Conservation (phyloP, 2,888 invertebrate genomes). For the Chromoteleia sp. region DNA sequence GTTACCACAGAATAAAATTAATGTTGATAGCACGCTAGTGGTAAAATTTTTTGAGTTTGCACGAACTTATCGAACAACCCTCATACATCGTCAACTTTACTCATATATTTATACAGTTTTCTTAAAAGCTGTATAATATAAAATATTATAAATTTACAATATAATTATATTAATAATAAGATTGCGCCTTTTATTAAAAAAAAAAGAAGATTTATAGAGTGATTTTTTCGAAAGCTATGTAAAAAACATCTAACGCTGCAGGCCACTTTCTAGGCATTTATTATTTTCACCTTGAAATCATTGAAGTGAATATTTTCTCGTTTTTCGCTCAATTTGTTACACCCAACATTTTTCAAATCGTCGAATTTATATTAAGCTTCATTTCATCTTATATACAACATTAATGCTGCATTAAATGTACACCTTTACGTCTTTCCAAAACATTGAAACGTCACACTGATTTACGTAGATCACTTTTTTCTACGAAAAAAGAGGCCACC, state of each 20-base stretch:
- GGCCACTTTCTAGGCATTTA: not conserved
- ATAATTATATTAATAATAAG: too few species aligned
- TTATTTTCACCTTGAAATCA: conserved; percentile 4
- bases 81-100: too few species aligned
- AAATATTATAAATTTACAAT: too few species aligned
- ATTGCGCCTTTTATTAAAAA: too few species aligned
- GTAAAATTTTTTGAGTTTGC: too few species aligned
- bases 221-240: not conserved
- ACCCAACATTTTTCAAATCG: conserved; percentile 9
- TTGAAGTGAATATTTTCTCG: conserved; percentile 11
- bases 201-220: too few species aligned
- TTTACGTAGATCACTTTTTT: conserved; percentile 15
- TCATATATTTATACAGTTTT: too few species aligned
- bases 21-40: too few species aligned
- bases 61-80: too few species aligned
- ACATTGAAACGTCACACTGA: conserved; percentile 6
- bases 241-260: not conserved
- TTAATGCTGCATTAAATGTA: not conserved
- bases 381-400: conserved; percentile 1
- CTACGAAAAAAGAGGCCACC: not conserved
- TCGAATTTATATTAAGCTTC: conserved; percentile 16
- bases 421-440: not conserved
- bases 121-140: too few species aligned
- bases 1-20: too few species aligned
- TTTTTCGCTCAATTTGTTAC: conserved; percentile 15